These are phyloP conservation scores for Stomorhina lunata DNA, from an alignment of 2,888 invertebrate genomes.

Conservation along the genomic window DNA sequence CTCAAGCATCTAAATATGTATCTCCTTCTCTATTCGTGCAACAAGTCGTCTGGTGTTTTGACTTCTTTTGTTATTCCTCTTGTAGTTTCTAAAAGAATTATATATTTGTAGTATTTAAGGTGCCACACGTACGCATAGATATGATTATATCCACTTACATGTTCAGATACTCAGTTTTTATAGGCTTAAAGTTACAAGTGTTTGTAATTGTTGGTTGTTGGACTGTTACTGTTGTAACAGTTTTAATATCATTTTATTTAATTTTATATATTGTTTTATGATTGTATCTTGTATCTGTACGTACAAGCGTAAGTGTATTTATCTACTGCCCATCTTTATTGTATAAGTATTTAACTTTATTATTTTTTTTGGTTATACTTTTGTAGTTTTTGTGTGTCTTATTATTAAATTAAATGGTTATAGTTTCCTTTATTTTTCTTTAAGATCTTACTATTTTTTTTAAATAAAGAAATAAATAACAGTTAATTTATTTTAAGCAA, in stretches of 20 bases:
- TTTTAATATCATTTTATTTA: constrained; percentile 54
- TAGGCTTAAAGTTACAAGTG: constrained; percentile 12
- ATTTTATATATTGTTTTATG: constrained; percentile 40
- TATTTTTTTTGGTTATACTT: constrained; percentile 1
- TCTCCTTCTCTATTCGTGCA: constrained; percentile 8
- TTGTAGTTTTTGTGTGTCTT: constrained; percentile 20
- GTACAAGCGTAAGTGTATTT: no score
- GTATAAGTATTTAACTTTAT: not conserved
- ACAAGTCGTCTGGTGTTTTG: constrained; percentile 16
- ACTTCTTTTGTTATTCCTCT: not conserved
- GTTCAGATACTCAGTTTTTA: not conserved
- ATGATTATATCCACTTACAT: not conserved
- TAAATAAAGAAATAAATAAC: constrained; percentile 2
- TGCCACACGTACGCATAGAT: constrained; percentile 66
- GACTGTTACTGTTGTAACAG: constrained; percentile 52
- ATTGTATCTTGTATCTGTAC: constrained; percentile 17
- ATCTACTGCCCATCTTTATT: constrained; percentile 31
- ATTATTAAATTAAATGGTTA: constrained; percentile 27
- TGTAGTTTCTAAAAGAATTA: constrained; percentile 24
- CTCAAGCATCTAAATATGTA: no score
- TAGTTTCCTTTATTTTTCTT: constrained; percentile 39
- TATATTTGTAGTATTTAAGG: constrained; percentile 58
- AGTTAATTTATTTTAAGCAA: not conserved
- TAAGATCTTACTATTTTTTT: not conserved
- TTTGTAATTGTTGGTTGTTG: not conserved